phyloP scores from a whole-genome alignment of 2,888 invertebrate species.

The Phytoseiulus persimilis region DNA sequence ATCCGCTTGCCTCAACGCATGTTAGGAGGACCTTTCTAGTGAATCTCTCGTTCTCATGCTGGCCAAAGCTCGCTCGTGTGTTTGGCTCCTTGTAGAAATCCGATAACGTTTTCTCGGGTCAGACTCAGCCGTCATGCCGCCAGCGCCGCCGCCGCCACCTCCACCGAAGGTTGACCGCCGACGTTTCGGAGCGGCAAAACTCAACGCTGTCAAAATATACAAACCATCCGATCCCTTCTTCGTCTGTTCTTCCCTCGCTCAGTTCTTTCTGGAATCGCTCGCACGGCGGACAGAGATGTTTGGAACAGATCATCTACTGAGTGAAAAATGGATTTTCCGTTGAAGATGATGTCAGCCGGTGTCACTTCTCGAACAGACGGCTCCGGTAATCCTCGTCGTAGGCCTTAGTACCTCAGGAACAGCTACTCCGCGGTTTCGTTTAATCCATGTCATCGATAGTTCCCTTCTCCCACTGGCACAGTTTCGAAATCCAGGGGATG shows the following conservation, averaged over 20 bases:
- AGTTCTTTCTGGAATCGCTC: background rate
- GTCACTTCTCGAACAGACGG: background rate
- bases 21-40: background rate
- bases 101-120: background rate
- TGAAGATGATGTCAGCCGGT: background rate
- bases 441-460: no score
- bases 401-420: no score
- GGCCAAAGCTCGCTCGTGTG: background rate
- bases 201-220: conserved; percentile 5
- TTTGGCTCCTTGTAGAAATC: background rate
- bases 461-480: no score
- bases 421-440: no score
- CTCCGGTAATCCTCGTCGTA: no score
- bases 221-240: background rate
- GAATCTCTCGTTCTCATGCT: background rate
- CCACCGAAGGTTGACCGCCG: background rate
- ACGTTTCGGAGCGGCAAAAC: background rate
- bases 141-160: background rate
- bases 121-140: background rate
- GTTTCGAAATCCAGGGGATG: no score
- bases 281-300: background rate
- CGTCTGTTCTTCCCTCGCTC: background rate
- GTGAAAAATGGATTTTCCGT: background rate
- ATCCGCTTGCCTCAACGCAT: background rate
- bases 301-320: background rate